Evolutionary conservation across 2,113 vertebrate genomes (phyloP).

Genomic region (Amblyornis subalaris): DNA sequence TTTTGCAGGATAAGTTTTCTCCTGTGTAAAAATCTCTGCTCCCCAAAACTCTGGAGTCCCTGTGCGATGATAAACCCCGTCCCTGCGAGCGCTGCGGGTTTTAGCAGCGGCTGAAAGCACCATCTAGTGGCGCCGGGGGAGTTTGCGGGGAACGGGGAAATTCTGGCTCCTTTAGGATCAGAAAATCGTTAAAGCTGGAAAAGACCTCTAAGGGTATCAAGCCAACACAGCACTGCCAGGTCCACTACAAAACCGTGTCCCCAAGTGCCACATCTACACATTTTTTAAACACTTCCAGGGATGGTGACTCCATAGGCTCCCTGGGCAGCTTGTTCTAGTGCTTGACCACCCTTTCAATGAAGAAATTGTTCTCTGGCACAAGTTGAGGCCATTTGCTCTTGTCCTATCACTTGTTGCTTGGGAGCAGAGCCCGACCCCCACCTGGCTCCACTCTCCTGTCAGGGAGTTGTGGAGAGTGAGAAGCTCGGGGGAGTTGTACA

Average conservation of each 20-base stretch:
- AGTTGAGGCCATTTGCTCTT: fast-evolving
- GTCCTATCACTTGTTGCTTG: neutral
- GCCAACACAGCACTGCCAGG: neutral
- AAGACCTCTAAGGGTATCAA: neutral
- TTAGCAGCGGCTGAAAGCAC: neutral
- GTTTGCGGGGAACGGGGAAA: neutral
- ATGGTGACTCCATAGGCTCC: too few species aligned
- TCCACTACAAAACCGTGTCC: neutral
- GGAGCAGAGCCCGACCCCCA: neutral
- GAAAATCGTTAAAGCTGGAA: neutral
- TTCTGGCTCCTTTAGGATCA: neutral
- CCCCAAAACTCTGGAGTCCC: neutral
- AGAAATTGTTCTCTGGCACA: neutral
- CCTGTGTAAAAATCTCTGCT: neutral
- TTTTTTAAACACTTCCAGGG: neutral
- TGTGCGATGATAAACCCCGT: fast-evolving
- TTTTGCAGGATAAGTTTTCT: neutral
- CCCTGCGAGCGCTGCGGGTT: fast-evolving
- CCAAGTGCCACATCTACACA: neutral
- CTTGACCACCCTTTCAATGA: neutral
- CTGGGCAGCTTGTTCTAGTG: too few species aligned
- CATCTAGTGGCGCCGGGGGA: slow-evolving; percentile 38
- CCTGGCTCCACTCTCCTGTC: neutral
- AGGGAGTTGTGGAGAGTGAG: fast-evolving
- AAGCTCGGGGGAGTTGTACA: neutral